A percentile compares a stretch with the other conserved stretches of the same genome.
phyloP scores from a whole-genome alignment of 1,140 invertebrate species.

The Globodera rostochiensis region DNA sequence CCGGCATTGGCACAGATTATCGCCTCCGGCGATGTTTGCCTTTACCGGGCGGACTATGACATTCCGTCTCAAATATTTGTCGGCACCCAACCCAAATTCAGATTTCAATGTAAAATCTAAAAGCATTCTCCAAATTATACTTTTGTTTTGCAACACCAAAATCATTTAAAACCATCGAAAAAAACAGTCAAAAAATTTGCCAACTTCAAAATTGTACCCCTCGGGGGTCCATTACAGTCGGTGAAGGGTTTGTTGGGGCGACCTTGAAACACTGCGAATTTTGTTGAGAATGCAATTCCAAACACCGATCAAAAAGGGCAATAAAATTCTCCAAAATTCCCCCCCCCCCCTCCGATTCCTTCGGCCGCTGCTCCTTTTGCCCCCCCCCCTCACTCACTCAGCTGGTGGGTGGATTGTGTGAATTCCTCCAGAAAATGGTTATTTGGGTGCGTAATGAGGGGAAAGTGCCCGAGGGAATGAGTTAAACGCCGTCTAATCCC shows the following conservation, averaged over 20 bases:
- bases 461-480: neutral
- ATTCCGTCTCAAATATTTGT: neutral
- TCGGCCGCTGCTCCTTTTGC: neutral
- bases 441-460: neutral
- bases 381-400: neutral
- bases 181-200: neutral
- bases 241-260: too few relatives aligned
- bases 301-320: neutral
- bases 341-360: too few relatives aligned
- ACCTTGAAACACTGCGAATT: neutral
- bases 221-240: too few relatives aligned
- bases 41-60: neutral
- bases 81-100: neutral
- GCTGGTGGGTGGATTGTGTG: neutral
- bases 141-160: too few relatives aligned
- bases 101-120: neutral
- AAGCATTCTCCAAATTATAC: neutral
- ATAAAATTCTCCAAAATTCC: neutral
- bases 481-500: neutral
- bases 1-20: neutral
- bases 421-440: slow-evolving; percentile 1
- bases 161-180: neutral
- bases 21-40: neutral
- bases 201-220: neutral
- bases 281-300: neutral